These are phyloP conservation scores for Trichoplusia ni DNA, from an alignment of 1,140 invertebrate species.

Conservation along the genomic window DNA sequence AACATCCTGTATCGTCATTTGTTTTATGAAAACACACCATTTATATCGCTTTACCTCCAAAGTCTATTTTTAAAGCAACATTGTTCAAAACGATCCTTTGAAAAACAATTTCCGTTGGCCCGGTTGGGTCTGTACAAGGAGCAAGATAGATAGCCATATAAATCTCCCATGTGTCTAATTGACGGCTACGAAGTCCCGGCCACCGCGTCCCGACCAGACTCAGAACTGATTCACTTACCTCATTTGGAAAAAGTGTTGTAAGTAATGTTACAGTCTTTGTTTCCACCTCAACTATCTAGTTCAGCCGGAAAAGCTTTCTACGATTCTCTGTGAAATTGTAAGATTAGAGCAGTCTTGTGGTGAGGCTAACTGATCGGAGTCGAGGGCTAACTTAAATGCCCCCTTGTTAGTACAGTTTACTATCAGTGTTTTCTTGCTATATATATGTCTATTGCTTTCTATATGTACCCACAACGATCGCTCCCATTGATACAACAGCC, in stretches of 20 bases:
- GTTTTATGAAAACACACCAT: slow-evolving; percentile 34
- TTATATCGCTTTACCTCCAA: slow-evolving; percentile 33
- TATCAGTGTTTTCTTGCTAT: too few relatives aligned
- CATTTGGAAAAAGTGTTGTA: slow-evolving; percentile 40
- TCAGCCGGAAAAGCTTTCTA: slow-evolving; percentile 12
- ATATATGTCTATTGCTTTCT: too few relatives aligned
- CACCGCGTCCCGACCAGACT: slow-evolving; percentile 39
- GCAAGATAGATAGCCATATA: slow-evolving; percentile 71
- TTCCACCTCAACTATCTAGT: slow-evolving; percentile 14
- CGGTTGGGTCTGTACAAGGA: slow-evolving; percentile 40
- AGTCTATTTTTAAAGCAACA: slow-evolving; percentile 38
- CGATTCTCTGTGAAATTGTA: slow-evolving; percentile 8
- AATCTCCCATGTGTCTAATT: slow-evolving; percentile 73
- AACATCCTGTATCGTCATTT: slow-evolving; percentile 25
- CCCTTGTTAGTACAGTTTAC: not conserved
- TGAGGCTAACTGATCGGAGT: not conserved
- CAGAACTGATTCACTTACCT: slow-evolving; percentile 61
- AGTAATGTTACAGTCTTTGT: slow-evolving; percentile 30
- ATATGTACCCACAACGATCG: too few relatives aligned
- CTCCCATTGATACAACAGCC: too few relatives aligned
- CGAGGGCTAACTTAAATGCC: slow-evolving; percentile 2
- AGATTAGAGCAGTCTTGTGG: slow-evolving; percentile 17
- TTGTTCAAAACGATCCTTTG: slow-evolving; percentile 50
- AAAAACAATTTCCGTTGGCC: slow-evolving; percentile 59
- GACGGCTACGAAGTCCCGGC: slow-evolving; percentile 57